Evolutionary conservation across 2,797 vertebrate genomes (phyloP), one percentile per base, ranked within the genome.

Genomic region (Adrianichthys oophorus): DNA sequence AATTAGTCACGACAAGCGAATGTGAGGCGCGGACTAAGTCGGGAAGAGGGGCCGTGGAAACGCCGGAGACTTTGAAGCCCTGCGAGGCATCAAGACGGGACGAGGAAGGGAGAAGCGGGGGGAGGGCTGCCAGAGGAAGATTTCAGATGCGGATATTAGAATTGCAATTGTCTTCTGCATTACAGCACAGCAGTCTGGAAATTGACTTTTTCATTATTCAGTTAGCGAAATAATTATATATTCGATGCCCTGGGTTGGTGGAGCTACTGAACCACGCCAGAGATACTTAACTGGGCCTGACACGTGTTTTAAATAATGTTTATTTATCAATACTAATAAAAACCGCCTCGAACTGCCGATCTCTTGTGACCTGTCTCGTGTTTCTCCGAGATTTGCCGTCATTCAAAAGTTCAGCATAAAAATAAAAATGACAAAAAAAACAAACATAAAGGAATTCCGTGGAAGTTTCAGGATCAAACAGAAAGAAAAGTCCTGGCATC

Each of bases 301-400:
- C 90, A 92, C 89, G 89, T 90, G 90, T 90, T 91, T 90, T 87
- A 90, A 92, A 91, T 92, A 88, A 93, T 93, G 91, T 92, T 93
- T 92, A 92, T 93, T 92, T 92, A 93, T 93, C 90, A 74, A 88
- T 87, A 87, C 79, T 86, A 87, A 91, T 86, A 87, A 72, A 85
- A 89, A 88, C 62, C 61, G 65, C 80, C 79, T 63, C 76, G 80
- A 87, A 88, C 72, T 76, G 79, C 66, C 76, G 61, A 68, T 86
- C 82, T 80, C 78, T 58, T 62, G 82, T 72, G 82, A 84, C 69
- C 79, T 52, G 68, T 63, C 52, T 52, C n/a, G 1, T 21, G 55
- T 59, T 64, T 69, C 74, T 73, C 48, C 56, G 8, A 73, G 81
- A 67, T 62, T 44, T 44, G 70, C 79, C 46, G 10, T 76, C 41